Base-by-base conservation (phyloP, 2,797 vertebrate genomes). In the Trichosurus vulpecula region DNA sequence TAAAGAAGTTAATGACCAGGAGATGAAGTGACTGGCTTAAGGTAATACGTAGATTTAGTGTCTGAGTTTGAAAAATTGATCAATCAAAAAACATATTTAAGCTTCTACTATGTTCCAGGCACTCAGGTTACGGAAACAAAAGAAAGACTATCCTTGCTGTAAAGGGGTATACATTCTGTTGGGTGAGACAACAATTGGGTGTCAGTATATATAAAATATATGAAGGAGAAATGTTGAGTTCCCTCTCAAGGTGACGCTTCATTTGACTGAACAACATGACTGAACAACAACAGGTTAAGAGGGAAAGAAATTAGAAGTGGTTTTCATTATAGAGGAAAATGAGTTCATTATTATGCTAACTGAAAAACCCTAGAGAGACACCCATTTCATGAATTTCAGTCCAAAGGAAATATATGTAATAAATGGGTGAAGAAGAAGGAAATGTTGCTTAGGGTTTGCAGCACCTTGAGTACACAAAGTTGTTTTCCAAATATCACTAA, bases 321-420 rank as follows among this genome's bases (percentile, higher is more conserved):
- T 47, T 81, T 81, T 47, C 74, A 81, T 95, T 95, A 92, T 22
- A 52, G 93, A 94, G 91, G 66, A 96, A 96, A 97, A 52, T 94
- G 95, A 94, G 92, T 93, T 93, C 96, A 92, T 95, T 58, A 93
- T 27, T 93, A 41, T 94, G 57, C 94, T 95, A 22, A 3, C 22
- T 89, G 93, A 93, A 90, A 94, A 52, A 58, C 92, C 58, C 93
- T 58, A 11, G 74, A 58, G 41, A 87, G 8, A 56, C 92, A 94
- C 54, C 94, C 54, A 90, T 61, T 92, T 57, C 25, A 16, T 6
- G 31, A 91, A 54, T 14, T 54, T 74, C 54, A 52, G 90, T 94
- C 90, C 94, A 94, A 87, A 94, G 92, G 66, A 95, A 93, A 29
- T 56, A 19, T 3, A 5, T 2, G 14, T 87, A 91, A 94, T 94